Base-by-base conservation (phyloP, 2,797 vertebrate genomes). In the Manis crassicaudata region DNA sequence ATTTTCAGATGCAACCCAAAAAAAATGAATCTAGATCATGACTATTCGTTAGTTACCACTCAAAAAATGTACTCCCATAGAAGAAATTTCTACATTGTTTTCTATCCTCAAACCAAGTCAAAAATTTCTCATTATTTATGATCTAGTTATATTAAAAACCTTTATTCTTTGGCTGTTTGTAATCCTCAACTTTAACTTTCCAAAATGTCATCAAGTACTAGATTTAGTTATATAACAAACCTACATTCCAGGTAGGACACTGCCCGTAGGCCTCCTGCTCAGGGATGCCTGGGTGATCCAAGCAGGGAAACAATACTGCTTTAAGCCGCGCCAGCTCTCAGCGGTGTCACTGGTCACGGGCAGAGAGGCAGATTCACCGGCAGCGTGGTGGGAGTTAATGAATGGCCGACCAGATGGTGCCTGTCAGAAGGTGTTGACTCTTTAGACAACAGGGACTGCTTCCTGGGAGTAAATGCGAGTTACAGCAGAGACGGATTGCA, bases 401-500 rank as follows among this genome's bases (percentile, higher is more conserved):
- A 97, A 91, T 50, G 95, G 95, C 58, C 95, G 96, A 92, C 98
- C 98, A 98, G 98, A 98, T 98, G 98, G 98, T 94, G 94, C 95
- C 97, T 98, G 97, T 98, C 98, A 97, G 97, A 97, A 98, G 98
- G 98, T 98, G 97, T 90, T 98, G 97, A 97, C 98, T 98, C 98
- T 96, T 96, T 88, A 97, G 98, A 97, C 96, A 98, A 98, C 95
- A 92, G 97, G 96, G 98, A 98, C 97, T 97, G 94, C 97, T 98
- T 97, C 95, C 95, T 97, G 98, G 98, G 98, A 98, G 96, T 96
- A 96, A 97, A 94, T 94, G 97, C 98, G 91, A 93, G 62, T 92
- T 96, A 83, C 91, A 80, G 92, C 88, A 90, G 86, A 97, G 92
- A 80, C 32, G 83, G 80, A 58, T 29, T 97, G 97, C 97, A 98